These are phyloP conservation scores for Tupaia tana DNA, from an alignment of 2,113 vertebrate species.

Conservation along the genomic window DNA sequence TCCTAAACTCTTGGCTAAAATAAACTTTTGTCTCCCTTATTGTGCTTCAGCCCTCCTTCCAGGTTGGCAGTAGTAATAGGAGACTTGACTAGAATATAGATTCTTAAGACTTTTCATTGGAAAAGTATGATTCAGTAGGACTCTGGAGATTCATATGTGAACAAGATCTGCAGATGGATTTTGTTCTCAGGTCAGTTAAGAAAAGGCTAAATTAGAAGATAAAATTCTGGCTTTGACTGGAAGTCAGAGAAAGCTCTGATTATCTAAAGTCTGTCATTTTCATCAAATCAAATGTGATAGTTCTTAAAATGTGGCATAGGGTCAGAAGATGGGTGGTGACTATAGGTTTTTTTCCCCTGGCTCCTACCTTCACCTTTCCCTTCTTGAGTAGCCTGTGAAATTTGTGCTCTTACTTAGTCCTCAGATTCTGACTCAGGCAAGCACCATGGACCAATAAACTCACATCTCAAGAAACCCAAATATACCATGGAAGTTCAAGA, in stretches of 20 bases:
- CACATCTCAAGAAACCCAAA: not conserved
- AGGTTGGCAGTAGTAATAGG: too few relatives aligned
- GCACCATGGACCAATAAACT: not conserved
- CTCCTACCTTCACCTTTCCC: not conserved
- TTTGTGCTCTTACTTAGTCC: fast-evolving
- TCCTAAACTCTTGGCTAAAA: too few relatives aligned
- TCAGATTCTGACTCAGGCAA: not conserved
- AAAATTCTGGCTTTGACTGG: not conserved
- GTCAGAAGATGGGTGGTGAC: fast-evolving
- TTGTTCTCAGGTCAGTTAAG: not conserved
- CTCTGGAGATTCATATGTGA: not conserved
- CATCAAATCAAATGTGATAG: not conserved
- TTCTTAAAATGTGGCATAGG: not conserved
- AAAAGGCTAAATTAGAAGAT: not conserved
- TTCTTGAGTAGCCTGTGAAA: not conserved
- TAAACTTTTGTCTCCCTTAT: too few relatives aligned
- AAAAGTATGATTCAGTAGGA: not conserved
- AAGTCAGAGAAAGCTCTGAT: not conserved
- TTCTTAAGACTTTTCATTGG: not conserved
- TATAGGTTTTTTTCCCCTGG: not conserved
- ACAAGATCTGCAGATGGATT: not conserved
- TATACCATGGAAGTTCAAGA: not conserved
- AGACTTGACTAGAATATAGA: not conserved
- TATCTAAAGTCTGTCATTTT: not conserved
- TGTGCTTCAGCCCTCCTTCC: too few relatives aligned